Percentiles rank a stretch among this genome's conserved stretches.
Evolutionary conservation across 2,888 invertebrate genomes (phyloP).

Genomic region (Drosophila phalerata): DNA sequence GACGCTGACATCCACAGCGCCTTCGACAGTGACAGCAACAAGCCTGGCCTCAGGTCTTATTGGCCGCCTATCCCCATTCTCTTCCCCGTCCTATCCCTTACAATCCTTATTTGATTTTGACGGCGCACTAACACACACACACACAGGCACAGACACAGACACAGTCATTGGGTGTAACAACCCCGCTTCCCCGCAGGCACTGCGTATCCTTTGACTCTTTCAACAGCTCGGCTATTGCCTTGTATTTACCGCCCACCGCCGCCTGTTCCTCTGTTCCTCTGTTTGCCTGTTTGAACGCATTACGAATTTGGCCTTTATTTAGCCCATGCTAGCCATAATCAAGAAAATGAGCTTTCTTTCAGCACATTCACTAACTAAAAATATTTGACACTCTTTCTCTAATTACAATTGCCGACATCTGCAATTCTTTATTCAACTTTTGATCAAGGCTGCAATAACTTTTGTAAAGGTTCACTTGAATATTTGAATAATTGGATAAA

Average conservation of each 20-base stretch:
- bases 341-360: conserved; percentile 35
- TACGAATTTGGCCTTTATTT: conserved; percentile 61
- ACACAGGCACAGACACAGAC: conserved; percentile 10
- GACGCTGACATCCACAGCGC: conserved; percentile 27
- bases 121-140: conserved; percentile 19
- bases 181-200: conserved; percentile 2
- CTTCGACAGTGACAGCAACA: conserved; percentile 50
- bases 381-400: neutral
- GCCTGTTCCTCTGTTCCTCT: conserved; percentile 15
- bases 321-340: conserved; percentile 56
- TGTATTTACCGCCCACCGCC: conserved; percentile 23
- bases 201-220: conserved; percentile 17
- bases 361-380: conserved; percentile 39
- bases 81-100: conserved; percentile 7
- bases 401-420: too few relatives aligned
- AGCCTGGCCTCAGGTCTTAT: conserved; percentile 51
- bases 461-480: too few relatives aligned
- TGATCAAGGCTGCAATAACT: neutral
- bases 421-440: neutral
- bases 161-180: conserved; percentile 1
- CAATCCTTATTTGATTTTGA: conserved; percentile 59
- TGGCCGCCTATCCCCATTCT: conserved; percentile 37
- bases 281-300: conserved; percentile 57
- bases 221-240: conserved; percentile 33
- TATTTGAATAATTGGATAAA: too few relatives aligned